A percentile compares a stretch with the other conserved stretches of the same genome.
phyloP scores from a whole-genome alignment of 64 coral and sea anemone species.

The Porites australiensis region DNA sequence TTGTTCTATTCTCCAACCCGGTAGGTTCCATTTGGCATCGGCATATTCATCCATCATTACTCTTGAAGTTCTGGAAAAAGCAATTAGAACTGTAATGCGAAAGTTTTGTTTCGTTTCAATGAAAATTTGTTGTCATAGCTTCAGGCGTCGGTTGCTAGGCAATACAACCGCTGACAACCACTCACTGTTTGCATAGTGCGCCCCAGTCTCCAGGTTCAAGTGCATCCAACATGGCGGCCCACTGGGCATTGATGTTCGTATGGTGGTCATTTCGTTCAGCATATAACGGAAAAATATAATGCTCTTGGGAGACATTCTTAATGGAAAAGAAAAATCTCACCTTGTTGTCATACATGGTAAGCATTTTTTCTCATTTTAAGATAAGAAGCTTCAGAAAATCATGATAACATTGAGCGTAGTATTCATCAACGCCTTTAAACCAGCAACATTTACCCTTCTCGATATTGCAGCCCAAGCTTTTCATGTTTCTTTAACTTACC shows the following conservation, averaged over 20 bases:
- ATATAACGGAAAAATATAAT: not conserved
- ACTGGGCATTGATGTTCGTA: no score
- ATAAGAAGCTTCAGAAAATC: not conserved
- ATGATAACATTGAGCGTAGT: not conserved
- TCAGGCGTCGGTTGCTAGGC: constrained; percentile 3
- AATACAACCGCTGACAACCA: not conserved
- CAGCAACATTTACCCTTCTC: no score
- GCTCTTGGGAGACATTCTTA: not conserved
- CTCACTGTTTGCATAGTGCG: not conserved
- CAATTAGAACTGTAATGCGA: constrained; percentile 38
- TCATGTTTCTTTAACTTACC: not conserved
- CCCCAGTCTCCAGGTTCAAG: not conserved
- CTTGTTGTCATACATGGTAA: constrained; percentile 34
- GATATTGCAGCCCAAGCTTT: no score
- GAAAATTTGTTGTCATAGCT: constrained; percentile 37
- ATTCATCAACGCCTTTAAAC: not conserved
- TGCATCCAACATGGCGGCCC: not conserved
- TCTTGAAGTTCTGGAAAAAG: not conserved
- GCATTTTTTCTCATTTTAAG: not conserved
- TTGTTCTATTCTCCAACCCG: constrained; percentile 98
- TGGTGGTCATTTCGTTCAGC: not conserved
- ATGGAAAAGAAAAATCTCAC: constrained; percentile 52
- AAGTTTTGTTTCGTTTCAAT: constrained; percentile 42
- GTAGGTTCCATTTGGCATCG: constrained; percentile 89
- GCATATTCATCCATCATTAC: constrained; percentile 36